A percentile compares a stretch with the other conserved stretches of the same genome.
These are phyloP conservation scores for Eclectus roratus DNA, from an alignment of 2,113 vertebrate species.

Conservation along the genomic window DNA sequence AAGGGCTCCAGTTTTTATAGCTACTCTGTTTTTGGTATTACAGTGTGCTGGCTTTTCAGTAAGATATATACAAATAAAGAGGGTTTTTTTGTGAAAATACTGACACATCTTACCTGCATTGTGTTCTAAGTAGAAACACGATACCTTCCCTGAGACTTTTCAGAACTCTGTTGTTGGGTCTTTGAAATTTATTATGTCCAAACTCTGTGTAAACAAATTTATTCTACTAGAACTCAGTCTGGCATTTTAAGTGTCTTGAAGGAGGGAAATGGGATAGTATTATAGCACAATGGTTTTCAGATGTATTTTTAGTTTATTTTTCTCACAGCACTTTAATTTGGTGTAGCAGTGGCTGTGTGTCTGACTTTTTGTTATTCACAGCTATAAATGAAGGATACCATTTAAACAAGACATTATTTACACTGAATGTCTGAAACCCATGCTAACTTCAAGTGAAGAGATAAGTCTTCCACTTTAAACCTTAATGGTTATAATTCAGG, in stretches of 20 bases:
- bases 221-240: background rate
- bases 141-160: slow-evolving; percentile 15
- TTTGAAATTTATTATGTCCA: background rate
- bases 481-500: background rate
- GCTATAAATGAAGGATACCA: background rate
- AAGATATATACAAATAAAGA: background rate
- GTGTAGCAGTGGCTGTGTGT: background rate
- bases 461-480: background rate
- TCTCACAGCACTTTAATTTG: background rate
- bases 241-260: background rate
- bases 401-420: background rate
- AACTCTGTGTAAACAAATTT: background rate
- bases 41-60: background rate
- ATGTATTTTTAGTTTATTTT: background rate
- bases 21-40: background rate
- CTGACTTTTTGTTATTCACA: background rate
- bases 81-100: background rate
- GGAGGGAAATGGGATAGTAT: background rate
- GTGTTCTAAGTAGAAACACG: background rate
- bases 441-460: background rate
- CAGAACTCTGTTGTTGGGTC: background rate
- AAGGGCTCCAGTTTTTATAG: background rate
- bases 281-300: background rate
- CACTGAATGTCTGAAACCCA: background rate
- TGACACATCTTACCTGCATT: background rate